Conservation (phyloP, 2,113 vertebrate species). For the Tor tambroides region DNA sequence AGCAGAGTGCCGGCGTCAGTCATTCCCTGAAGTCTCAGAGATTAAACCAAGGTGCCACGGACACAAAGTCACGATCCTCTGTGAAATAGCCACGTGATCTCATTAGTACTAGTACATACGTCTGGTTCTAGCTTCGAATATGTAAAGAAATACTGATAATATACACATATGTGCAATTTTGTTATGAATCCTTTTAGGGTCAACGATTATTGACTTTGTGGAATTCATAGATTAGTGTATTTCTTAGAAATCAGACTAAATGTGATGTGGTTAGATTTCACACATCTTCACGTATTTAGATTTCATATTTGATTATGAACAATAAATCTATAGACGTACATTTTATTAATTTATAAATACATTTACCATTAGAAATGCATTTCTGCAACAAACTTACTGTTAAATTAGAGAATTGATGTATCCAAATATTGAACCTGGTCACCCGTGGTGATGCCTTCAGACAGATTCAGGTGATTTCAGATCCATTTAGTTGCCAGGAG, state of each 20-base stretch:
- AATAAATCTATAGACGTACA: neutral
- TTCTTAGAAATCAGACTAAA: neutral
- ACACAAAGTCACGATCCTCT: neutral
- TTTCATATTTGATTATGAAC: neutral
- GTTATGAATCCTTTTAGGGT: neutral
- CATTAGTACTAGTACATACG: neutral
- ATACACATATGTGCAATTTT: neutral
- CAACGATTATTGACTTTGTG: too few relatives aligned
- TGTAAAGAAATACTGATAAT: neutral
- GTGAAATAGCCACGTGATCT: neutral
- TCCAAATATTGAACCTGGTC: neutral
- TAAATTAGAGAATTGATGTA: neutral
- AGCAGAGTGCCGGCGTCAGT: neutral
- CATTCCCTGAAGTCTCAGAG: neutral
- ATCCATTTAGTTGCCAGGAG: neutral
- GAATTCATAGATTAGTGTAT: neutral
- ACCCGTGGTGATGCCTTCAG: neutral
- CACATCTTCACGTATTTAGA: neutral
- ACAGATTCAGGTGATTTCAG: neutral
- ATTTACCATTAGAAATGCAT: neutral
- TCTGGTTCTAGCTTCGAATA: neutral
- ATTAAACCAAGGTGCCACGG: neutral
- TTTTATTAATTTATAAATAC: neutral
- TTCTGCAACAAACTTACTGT: neutral
- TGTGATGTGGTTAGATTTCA: too few relatives aligned